Conservation (phyloP, 2,888 invertebrate species). For the Volucella zonaria region DNA sequence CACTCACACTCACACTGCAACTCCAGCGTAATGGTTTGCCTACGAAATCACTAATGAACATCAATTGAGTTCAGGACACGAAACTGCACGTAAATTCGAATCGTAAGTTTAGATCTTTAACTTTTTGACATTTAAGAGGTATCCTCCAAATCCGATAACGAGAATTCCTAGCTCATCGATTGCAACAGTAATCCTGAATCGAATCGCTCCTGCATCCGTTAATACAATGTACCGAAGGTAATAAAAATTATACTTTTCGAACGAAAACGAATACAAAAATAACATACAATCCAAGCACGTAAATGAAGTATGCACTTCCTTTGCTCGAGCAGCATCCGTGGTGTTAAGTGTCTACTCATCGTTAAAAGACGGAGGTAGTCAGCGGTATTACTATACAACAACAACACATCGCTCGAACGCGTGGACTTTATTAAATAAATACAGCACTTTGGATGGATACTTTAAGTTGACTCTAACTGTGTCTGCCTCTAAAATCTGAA, state of each 20-base stretch:
- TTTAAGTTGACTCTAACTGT: conserved; percentile 12
- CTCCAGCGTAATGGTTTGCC: no score
- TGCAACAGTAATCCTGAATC: background rate
- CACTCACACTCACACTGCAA: no score
- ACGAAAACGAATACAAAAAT: conserved; percentile 1
- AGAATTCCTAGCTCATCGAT: background rate
- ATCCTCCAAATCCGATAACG: no score
- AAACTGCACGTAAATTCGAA: no score
- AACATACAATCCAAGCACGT: conserved; percentile 52
- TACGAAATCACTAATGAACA: no score
- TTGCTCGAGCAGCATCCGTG: conserved; percentile 69
- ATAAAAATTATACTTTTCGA: conserved; percentile 58
- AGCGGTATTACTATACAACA: background rate
- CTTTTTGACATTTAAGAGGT: no score
- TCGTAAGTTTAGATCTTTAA: no score
- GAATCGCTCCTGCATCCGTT: background rate
- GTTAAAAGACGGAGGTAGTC: background rate
- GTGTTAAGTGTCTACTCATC: conserved; percentile 66
- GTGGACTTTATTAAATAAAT: conserved; percentile 64
- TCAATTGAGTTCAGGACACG: no score
- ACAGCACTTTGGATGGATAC: conserved; percentile 35
- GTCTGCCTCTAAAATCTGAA: background rate
- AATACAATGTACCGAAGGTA: conserved; percentile 54
- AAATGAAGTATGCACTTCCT: conserved; percentile 68
- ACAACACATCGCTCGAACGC: conserved; percentile 53